A percentile compares a stretch with the other conserved stretches of the same genome.
Evolutionary conservation across 2,797 vertebrate genomes (phyloP).

Genomic region (Melanotaenia trifasciata): DNA sequence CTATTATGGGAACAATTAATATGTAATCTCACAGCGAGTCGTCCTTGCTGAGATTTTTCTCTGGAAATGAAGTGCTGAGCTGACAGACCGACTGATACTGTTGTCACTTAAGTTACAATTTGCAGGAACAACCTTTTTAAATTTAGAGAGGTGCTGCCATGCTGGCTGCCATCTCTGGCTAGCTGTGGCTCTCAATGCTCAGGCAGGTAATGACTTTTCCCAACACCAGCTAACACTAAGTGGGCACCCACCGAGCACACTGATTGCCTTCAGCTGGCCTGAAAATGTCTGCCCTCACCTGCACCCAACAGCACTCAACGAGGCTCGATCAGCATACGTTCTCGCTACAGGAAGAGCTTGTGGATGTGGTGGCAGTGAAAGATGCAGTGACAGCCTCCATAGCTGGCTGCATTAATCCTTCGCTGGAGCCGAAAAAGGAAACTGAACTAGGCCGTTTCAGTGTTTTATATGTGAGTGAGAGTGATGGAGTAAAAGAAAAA

Average conservation of each 20-base stretch:
- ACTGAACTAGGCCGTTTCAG: constrained; percentile 34
- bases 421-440: constrained; percentile 43
- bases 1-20: constrained; percentile 2
- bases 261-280: constrained; percentile 64
- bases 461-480: constrained; percentile 1
- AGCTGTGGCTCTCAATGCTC: constrained; percentile 19
- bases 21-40: neutral
- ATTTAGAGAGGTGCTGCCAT: constrained; percentile 22
- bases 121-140: constrained; percentile 37
- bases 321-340: constrained; percentile 31
- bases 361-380: constrained; percentile 44
- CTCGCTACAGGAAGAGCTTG: constrained; percentile 34
- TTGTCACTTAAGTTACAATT: neutral
- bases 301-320: constrained; percentile 38
- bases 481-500: neutral
- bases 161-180: constrained; percentile 27
- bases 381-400: constrained; percentile 56
- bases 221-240: constrained; percentile 44
- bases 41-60: constrained; percentile 7
- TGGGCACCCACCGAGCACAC: constrained; percentile 41
- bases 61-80: constrained; percentile 4
- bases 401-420: constrained; percentile 58
- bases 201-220: constrained; percentile 51
- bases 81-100: neutral
- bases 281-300: constrained; percentile 67